Evolutionary conservation across 2,113 vertebrate species (phyloP).

Genomic region (Hyperoodon ampullatus): DNA sequence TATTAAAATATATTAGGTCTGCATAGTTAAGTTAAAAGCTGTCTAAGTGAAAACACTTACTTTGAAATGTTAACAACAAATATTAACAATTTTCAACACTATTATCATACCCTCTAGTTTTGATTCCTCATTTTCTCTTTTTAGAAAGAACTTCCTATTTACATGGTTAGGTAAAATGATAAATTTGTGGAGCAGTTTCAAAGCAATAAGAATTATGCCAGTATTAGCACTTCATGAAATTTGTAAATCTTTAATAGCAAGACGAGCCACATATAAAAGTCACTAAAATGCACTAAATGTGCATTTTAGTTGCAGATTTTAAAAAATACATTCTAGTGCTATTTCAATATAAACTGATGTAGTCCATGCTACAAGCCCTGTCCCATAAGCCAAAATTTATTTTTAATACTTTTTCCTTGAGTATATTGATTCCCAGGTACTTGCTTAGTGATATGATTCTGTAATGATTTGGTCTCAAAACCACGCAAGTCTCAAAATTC

Average conservation of each 20-base stretch:
- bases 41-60: neutral
- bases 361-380: neutral
- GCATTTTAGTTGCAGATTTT: neutral
- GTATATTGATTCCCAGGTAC: neutral
- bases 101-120: neutral
- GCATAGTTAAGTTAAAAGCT: neutral
- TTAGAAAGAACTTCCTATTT: neutral
- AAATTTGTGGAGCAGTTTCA: neutral
- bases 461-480: constrained; percentile 22
- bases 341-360: constrained; percentile 15
- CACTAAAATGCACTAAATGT: neutral
- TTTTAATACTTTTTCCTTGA: constrained; percentile 17
- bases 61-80: neutral
- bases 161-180: neutral
- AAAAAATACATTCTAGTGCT: neutral
- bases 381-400: neutral
- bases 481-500: constrained; percentile 16
- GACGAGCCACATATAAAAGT: neutral
- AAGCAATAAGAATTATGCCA: neutral
- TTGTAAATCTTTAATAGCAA: neutral
- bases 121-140: neutral
- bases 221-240: neutral
- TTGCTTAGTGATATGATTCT: neutral
- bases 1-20: neutral
- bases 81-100: neutral